These are phyloP conservation scores for Mesodorylaimus sp. DNA, from an alignment of 2,888 invertebrate genomes.

Conservation along the genomic window DNA sequence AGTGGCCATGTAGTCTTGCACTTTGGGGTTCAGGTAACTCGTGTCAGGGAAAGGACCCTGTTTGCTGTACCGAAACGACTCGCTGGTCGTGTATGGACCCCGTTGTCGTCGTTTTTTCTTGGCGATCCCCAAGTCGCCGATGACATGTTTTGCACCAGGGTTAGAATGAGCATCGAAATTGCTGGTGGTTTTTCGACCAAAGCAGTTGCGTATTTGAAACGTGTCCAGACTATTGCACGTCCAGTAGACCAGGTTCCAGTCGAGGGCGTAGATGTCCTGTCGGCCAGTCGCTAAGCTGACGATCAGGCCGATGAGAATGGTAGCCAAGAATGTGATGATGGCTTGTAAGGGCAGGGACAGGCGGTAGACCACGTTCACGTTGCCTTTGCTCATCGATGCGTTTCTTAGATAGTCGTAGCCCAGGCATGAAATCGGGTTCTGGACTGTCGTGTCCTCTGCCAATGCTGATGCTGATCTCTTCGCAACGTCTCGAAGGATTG, in stretches of 20 bases:
- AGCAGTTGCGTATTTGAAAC: neutral
- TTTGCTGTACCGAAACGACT: neutral
- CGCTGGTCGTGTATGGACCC: neutral
- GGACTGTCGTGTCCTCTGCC: too few relatives aligned
- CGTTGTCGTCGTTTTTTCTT: neutral
- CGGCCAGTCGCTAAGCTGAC: constrained; percentile 4
- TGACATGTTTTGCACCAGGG: too few relatives aligned
- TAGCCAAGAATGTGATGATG: neutral
- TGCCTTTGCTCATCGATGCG: neutral
- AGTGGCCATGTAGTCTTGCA: neutral
- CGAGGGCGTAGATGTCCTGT: constrained; percentile 3
- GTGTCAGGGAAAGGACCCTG: constrained; percentile 5
- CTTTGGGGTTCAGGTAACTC: constrained; percentile 4
- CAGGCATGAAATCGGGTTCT: too few relatives aligned
- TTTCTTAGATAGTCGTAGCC: too few relatives aligned
- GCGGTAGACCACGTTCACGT: neutral
- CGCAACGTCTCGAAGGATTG: too few relatives aligned
- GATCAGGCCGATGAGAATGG: neutral
- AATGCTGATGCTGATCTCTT: too few relatives aligned
- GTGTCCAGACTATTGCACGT: neutral
- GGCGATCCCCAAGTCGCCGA: too few relatives aligned
- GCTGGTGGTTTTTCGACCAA: too few relatives aligned
- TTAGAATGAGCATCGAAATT: too few relatives aligned
- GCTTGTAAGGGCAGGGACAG: neutral
- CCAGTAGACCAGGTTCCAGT: constrained; percentile 6